Percentiles rank a stretch among this genome's conserved stretches.
phyloP scores from a whole-genome alignment of 2,797 vertebrate genomes.

The Cossypha niveicapilla region DNA sequence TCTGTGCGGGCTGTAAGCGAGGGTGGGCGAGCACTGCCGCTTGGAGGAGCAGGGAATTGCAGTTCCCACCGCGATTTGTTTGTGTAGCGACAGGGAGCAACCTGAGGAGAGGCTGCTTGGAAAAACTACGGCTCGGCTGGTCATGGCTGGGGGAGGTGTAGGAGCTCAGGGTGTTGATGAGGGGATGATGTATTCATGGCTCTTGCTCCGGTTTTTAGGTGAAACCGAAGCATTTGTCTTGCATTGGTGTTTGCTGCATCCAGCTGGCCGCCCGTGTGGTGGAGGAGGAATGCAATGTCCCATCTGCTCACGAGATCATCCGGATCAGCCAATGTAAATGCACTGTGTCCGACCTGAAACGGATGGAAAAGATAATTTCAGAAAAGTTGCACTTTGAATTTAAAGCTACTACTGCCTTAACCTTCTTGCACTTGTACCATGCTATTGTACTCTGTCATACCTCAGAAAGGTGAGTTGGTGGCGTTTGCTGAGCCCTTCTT shows the following conservation, averaged over 20 bases:
- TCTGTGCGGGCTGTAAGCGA: background rate
- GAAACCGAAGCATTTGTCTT: constrained; percentile 94
- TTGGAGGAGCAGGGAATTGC: background rate
- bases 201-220: constrained; percentile 70
- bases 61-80: rapidly evolving
- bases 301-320: constrained; percentile 88
- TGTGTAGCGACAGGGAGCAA: rapidly evolving
- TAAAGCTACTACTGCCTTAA: constrained; percentile 95
- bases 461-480: constrained; percentile 83
- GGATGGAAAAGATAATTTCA: constrained; percentile 95
- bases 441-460: constrained; percentile 84
- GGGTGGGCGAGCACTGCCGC: background rate
- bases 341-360: constrained; percentile 89
- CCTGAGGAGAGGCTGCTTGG: background rate
- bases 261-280: constrained; percentile 87
- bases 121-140: rapidly evolving
- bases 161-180: rapidly evolving
- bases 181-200: rapidly evolving
- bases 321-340: constrained; percentile 96
- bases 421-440: constrained; percentile 95
- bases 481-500: background rate
- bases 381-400: constrained; percentile 94
- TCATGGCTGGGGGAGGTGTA: too few relatives aligned
- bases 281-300: constrained; percentile 88
- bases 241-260: constrained; percentile 92